A percentile compares a stretch with the other conserved stretches of the same genome.
These are phyloP conservation scores for Microctonus brassicae DNA, from an alignment of 2,888 invertebrate genomes.

Conservation along the genomic window DNA sequence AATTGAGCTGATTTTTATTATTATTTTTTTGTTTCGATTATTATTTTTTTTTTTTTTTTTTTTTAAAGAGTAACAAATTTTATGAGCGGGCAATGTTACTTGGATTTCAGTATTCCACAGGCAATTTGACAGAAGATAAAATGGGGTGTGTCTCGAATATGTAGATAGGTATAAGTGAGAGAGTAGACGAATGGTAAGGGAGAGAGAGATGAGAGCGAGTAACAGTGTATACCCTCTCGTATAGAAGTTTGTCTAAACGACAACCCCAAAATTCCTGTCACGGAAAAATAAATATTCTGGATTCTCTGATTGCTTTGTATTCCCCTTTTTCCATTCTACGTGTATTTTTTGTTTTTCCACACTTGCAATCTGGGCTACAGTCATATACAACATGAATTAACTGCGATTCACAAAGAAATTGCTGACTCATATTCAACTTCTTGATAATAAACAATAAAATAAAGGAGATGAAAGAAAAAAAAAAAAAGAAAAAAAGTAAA, in stretches of 20 bases:
- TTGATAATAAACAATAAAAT: background rate
- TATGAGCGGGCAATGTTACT: background rate
- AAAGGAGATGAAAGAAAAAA: background rate
- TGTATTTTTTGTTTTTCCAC: background rate
- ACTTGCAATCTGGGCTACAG: background rate
- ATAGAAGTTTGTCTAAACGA: background rate
- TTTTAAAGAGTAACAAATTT: background rate
- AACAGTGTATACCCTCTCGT: background rate
- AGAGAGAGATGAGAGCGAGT: background rate
- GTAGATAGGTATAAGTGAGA: background rate
- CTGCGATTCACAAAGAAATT: background rate
- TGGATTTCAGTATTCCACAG: background rate
- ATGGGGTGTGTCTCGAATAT: slow-evolving; percentile 4
- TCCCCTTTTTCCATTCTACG: background rate
- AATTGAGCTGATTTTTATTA: background rate
- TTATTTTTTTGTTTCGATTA: slow-evolving; percentile 1
- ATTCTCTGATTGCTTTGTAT: slow-evolving; percentile 19
- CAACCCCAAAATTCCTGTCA: slow-evolving; percentile 11
- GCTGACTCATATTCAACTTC: background rate
- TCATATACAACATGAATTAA: background rate
- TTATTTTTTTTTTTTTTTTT: background rate
- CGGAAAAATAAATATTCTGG: slow-evolving; percentile 21
- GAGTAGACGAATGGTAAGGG: background rate
- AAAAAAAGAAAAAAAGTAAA: no score
- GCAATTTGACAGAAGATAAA: slow-evolving; percentile 3